Base-by-base conservation (phyloP, 2,888 invertebrate species). In the Proisotoma minuta region DNA sequence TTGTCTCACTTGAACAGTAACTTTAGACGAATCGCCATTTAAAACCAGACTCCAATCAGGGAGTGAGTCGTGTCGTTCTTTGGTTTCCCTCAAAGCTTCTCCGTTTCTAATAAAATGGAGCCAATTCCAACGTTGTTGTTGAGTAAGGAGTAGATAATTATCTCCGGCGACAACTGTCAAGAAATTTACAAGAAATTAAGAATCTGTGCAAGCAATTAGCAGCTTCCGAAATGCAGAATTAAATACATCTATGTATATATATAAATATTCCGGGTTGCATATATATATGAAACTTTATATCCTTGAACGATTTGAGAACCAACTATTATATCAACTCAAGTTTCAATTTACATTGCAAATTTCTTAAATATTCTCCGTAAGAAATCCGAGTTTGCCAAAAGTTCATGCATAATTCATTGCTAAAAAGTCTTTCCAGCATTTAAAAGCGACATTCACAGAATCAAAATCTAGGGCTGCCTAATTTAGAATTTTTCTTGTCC, bases 91-190 rank as follows among this genome's bases (percentile, higher is more conserved):
- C 26, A 47, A 27, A 15, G 62, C 59, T 15, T 60, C 66, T 18
- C 66, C 66, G 23, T 62, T 66, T 2, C 62, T 57, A 15, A 66
- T 59, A 43, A 67, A 70, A 50, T 61, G 59, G 22, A 51, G 54
- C 67, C 67, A 70, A 40, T 65, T 58, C 62, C 67, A 70, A 15
- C 60, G 49, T 47, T 70, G 70, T 5, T 65, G 57, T 59, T 67
- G 65, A 3, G 67, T 62, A 43, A 70, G 47, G 8, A 70, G 43
- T 15, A 70, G 57, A 47, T 53, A 65, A 47, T 63, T 65, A 48
- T 65, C 58, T 12, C 66, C 62, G 12, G 70, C 59, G 20, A 67
- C 65, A n/a, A 63, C 69, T 69, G 40, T 15, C 29, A 57, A 54
- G 24, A 29, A 18, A 34, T 50, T 3, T 34, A 18, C 26, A n/a